Evolutionary conservation across 2,113 vertebrate species (phyloP), one percentile per base, ranked within the genome.

Genomic region (Bungarus multicinctus): DNA sequence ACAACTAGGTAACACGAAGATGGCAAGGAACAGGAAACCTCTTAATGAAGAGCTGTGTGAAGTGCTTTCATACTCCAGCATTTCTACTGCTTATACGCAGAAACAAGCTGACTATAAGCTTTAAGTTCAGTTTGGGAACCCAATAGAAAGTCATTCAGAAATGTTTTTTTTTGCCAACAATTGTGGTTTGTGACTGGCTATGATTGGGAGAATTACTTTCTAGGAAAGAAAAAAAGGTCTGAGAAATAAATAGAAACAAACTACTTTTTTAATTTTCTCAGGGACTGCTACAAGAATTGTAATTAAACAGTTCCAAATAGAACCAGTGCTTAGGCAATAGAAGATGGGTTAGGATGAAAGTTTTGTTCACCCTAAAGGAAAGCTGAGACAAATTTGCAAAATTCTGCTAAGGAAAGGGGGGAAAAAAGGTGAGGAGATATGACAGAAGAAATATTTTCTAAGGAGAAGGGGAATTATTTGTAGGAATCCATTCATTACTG

Each of bases 1-100:
- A 96, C 93, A 97, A 22, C 89, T 89, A 87, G 92, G 90, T 91
- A 95, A 95, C 89, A 89, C 91, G 58, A 91, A 93, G 91, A 91
- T 96, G 94, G 95, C 91, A 64, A 74, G 86, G 86, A 95, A 93
- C 96, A 55, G 94, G 57, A 94, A 50, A 89, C 53, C 96, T n/a
- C 1, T 0, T 69, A 57, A 91, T 92, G 94, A 94, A 96, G 87
- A 34, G 30, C 94, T 88, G 92, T 91, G 92, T 92, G 94, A 93
- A 94, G 58, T 0, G 0, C 58, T 1, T 74, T 34, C 27, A 0
- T 50, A 85, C 0, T 0, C 93, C 91, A 93, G 90, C 90, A 34
- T 93, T 96, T 96, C 93, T 96, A 57, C 81, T 86, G 54, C 88
- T 94, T 95, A 11, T 0, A 94, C 0, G 93, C n/a, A 53, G 50